A percentile compares a stretch with the other conserved stretches of the same genome.
These are phyloP conservation scores for Herpetotheres cachinnans DNA, from an alignment of 2,113 vertebrate species.

Conservation along the genomic window DNA sequence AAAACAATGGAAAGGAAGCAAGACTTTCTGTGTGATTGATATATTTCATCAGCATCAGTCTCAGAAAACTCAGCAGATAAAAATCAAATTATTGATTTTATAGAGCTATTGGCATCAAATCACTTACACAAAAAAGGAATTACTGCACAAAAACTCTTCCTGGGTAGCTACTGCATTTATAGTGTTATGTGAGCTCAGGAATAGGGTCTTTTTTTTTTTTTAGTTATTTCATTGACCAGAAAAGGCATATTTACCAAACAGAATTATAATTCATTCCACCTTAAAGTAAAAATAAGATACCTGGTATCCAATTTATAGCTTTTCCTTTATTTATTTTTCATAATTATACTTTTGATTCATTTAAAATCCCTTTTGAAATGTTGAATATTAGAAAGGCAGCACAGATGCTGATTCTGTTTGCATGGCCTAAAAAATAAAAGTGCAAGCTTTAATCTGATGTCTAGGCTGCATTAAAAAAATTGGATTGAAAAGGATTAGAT, in stretches of 20 bases:
- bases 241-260: neutral
- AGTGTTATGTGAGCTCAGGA: neutral
- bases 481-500: constrained; percentile 98
- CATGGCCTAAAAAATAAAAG: constrained; percentile 87
- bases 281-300: neutral
- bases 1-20: neutral
- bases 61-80: neutral
- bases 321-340: neutral
- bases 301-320: neutral
- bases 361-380: constrained; percentile 34
- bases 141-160: neutral
- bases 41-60: neutral
- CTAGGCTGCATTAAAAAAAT: constrained; percentile 97
- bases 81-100: neutral
- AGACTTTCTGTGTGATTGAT: neutral
- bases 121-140: neutral
- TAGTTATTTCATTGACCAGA: neutral
- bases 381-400: constrained; percentile 52
- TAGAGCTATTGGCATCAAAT: neutral
- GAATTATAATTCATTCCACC: neutral
- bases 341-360: neutral
- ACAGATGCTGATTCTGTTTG: constrained; percentile 85
- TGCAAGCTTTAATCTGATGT: constrained; percentile 90
- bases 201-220: neutral
- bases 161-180: neutral